Percentiles rank a stretch among this genome's conserved stretches.
Conservation (phyloP, 2,888 invertebrate species). For the Drosophila recens region DNA sequence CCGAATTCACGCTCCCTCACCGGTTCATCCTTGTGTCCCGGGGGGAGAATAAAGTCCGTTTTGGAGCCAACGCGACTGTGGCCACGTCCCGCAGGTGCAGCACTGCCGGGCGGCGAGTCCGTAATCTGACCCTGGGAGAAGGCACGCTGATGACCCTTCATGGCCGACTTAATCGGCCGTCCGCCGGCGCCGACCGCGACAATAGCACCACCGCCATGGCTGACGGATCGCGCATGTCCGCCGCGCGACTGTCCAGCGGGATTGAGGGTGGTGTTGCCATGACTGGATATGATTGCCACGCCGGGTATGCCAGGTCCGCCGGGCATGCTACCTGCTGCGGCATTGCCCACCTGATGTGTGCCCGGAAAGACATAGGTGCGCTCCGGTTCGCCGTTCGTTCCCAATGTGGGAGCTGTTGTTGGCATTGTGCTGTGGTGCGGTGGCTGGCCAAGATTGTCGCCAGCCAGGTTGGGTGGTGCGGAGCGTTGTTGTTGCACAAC, state of each 20-base stretch:
- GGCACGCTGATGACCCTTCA: constrained; percentile 92
- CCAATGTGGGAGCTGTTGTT: constrained; percentile 23
- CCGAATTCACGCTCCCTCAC: constrained; percentile 87
- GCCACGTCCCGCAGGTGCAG: constrained; percentile 85
- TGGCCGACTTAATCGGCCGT: constrained; percentile 90
- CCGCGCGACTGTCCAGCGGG: constrained; percentile 84
- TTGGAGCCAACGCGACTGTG: constrained; percentile 94
- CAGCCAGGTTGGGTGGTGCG: constrained; percentile 77
- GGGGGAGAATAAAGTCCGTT: constrained; percentile 95
- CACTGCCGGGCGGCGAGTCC: constrained; percentile 85
- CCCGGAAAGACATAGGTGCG: constrained; percentile 85
- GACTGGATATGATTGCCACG: constrained; percentile 64
- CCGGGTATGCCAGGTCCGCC: constrained; percentile 72
- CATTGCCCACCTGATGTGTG: constrained; percentile 57
- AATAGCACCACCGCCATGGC: constrained; percentile 90
- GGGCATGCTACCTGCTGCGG: constrained; percentile 68
- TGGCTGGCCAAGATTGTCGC: constrained; percentile 42
- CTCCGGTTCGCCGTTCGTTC: constrained; percentile 77
- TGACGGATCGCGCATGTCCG: constrained; percentile 91
- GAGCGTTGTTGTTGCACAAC: constrained; percentile 83
- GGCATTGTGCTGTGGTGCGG: constrained; percentile 31
- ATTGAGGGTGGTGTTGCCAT: constrained; percentile 46
- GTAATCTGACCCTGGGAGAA: constrained; percentile 95
- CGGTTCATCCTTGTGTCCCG: constrained; percentile 92
- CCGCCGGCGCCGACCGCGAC: constrained; percentile 82